Evolutionary conservation across 1,140 invertebrate genomes (phyloP), one percentile per base, ranked within the genome.

Genomic region (Ephestia elutella): DNA sequence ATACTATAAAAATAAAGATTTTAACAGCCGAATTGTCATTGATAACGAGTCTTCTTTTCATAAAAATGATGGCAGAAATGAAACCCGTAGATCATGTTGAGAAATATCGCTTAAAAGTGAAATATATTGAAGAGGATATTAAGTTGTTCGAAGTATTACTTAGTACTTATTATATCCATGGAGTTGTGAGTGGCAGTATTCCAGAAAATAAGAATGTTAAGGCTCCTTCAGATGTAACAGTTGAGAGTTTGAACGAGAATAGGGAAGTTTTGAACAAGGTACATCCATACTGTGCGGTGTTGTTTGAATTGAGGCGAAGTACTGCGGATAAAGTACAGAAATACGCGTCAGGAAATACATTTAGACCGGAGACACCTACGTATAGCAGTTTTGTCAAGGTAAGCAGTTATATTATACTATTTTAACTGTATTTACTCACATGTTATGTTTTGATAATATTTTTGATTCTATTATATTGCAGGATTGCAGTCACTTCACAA

Each of bases 81-180:
- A 85, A 72, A 60, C 68, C 78, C 2, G 92, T 96, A 15, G 95
- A 96, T 89, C 94, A 94, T 0, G 91, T 95, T 0, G 90, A 93
- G 50, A 95, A 95, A 75, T 90, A 92, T 38, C 83, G 90, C 0
- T 74, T 96, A 0, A 94, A 94, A 78, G 85, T 93, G 5, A 75
- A 90, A 49, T 94, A 95, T 57, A 79, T 92, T 10, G 75, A 90
- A 11, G 92, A 95, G 72, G 93, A 95, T 66, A 89, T 93, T 0
- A 63, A 80, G 54, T 80, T 78, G 66, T 81, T 86, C 49, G 79
- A 90, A 44, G 63, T 69, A 5, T 63, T 89, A 30, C 62, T 90
- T 3, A 78, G 80, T 15, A 71, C 68, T 5, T 87, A 87, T 62
- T 82, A 89, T 49, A 66, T 88, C 20, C 78, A 88, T 20, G 82